Percentiles rank a stretch among this genome's conserved stretches.
Evolutionary conservation across 2,113 vertebrate genomes (phyloP).

Genomic region (chimpanzee (Pan troglodytes)): NHGRI_mPanTro3-v2.1_pri NC_072402.2:161696001-161696500

Average conservation of each 20-base stretch:
- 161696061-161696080: background rate
- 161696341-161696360: background rate
- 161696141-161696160: background rate
- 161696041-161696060: constrained; percentile 28
- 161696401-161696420: too few relatives aligned
- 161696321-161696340: background rate
- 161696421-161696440: too few relatives aligned
- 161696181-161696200: background rate
- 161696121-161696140: background rate
- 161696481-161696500: background rate
- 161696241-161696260: background rate
- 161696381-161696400: too few relatives aligned
- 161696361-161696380: too few relatives aligned
- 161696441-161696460: too few relatives aligned
- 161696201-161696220: background rate
- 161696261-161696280: background rate
- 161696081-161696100: background rate
- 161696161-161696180: background rate
- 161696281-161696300: background rate
- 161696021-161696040: background rate
- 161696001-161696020: background rate
- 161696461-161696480: background rate
- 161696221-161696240: background rate
- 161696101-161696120: background rate
- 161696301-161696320: background rate